phyloP scores from a whole-genome alignment of 2,113 vertebrate genomes.

The Ammodytes dubius region DNA sequence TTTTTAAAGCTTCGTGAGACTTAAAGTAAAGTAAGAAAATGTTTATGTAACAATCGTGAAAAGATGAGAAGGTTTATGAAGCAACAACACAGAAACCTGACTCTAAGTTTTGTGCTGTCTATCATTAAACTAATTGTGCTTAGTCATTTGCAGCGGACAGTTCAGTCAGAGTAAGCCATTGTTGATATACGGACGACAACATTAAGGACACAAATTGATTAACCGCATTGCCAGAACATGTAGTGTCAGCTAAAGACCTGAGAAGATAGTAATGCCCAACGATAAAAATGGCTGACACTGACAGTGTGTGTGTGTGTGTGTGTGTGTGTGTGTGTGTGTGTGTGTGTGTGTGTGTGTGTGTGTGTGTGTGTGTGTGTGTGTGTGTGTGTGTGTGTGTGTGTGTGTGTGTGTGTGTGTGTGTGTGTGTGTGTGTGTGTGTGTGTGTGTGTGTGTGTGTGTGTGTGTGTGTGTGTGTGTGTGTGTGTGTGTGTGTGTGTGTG shows the following conservation, averaged over 20 bases:
- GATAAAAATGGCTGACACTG: not conserved
- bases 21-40: too few species aligned
- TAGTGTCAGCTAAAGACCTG: not conserved
- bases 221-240: not conserved
- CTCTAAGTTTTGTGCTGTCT: not conserved
- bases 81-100: not conserved
- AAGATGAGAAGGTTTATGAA: not conserved
- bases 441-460: too few species aligned
- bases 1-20: too few species aligned
- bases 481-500: too few species aligned
- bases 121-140: conserved; percentile 6
- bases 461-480: too few species aligned
- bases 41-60: not conserved
- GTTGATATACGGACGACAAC: not conserved
- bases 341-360: too few species aligned
- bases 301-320: too few species aligned
- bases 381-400: too few species aligned
- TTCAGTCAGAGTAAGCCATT: not conserved
- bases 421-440: too few species aligned
- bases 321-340: too few species aligned
- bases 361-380: too few species aligned
- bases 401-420: too few species aligned
- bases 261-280: not conserved
- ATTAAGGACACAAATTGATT: not conserved
- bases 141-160: not conserved